Base-by-base conservation (phyloP, 1,140 invertebrate species). In the Lineus longissimus region DNA sequence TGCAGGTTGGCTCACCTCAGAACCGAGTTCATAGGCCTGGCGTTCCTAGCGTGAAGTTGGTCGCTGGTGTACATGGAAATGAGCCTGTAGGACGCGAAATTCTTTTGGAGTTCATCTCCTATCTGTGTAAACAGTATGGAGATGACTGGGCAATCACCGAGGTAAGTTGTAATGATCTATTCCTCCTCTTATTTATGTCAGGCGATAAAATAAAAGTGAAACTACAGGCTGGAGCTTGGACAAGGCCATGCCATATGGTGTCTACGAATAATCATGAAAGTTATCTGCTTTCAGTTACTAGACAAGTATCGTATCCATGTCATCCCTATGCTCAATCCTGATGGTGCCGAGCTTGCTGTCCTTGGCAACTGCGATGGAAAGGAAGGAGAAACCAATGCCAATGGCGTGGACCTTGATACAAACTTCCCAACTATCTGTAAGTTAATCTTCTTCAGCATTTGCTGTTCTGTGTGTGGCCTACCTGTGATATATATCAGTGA, bases 1-100 rank as follows among this genome's bases (percentile, higher is more conserved):
- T 96, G 87, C 89, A 94, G 40, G 88, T 97, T 25, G 93, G 92
- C 0, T 86, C 89, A 2, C 91, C 91, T 4, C 92, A 92, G 0
- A 91, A 91, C 72, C 89, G 93, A 74, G 91, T 94, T 75, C 91
- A 93, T 86, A 86, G 93, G 30, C 22, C 59, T 2, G n/a, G 30
- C 9, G n/a, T 23, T 30, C 66, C 73, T 4, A 65, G 64, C 25
- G 51, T 94, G 70, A 91, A 93, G 78, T 92, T 92, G 78, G 86
- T 94, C 51, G 92, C 86, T 23, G 93, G 92, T 78, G 91, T 94
- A 86, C 91, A 94, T 75, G 92, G 92, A 33, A 93, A 94, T 80
- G 92, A 94, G 81, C 90, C 90, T 0, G 81, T 93, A 45, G 91
- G 91, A 0, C 79, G 91, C 17, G 92, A 94, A 81, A 76, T 94